Evolutionary conservation across 2,888 invertebrate species (phyloP), one percentile per base, ranked within the genome.

Genomic region (Volucella inanis): DNA sequence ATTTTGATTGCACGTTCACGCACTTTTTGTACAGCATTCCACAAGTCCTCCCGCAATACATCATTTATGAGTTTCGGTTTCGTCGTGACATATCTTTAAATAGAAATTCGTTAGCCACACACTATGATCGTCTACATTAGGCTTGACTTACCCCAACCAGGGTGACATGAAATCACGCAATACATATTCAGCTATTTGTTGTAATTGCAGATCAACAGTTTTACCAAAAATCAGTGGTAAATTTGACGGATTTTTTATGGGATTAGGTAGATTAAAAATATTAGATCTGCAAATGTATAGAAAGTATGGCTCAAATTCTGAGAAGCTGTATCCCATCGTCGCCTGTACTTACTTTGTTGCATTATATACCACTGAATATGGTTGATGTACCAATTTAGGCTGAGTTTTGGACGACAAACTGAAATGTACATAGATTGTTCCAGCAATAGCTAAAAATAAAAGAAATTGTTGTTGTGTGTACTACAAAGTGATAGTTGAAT

Each of bases 191-290:
- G 97, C 93, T 50, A 98, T 93, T 90, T 97, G 96, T 89, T 97
- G 96, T 38, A 98, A 91, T 87, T 97, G 95, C 88, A 95, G 94
- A 90, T 98, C 98, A 47, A 98, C 96, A 78, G 96, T 96, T 87
- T 96, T 94, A 52, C 97, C 96, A 92, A 96, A 96, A 89, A 97
- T 94, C n/a, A 96, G 93, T n/a, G 96, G 95, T 88, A 96, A 93
- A 91, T 95, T 95, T 54, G 93, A 92, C 87, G 93, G 90, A 87
- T 92, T 93, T 82, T 91, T 92, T 52, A 90, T 90, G 70, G 90
- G 91, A 55, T 92, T 90, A 65, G 92, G 92, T 88, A 91, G 89
- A 88, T 92, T 92, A 78, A 92, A 92, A 68, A 92, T 90, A 87
- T 88, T 90, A 70, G 91, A 90, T 88, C 92, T 92, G 79, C 55